Conservation (phyloP, 2,888 invertebrate species). For the Stenurella melanura region DNA sequence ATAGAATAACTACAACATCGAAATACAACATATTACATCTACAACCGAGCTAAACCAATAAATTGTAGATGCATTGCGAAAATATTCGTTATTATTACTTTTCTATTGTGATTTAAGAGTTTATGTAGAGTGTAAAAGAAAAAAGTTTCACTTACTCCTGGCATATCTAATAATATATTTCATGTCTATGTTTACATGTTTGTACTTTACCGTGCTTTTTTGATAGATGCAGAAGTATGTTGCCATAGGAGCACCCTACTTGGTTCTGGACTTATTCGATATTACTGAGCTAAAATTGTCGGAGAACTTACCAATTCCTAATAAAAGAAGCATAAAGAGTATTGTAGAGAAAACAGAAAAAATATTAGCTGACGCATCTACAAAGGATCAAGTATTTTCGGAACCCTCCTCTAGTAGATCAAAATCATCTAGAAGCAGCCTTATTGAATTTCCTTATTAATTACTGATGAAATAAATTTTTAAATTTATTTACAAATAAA, state of each 20-base stretch:
- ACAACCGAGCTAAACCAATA: too few species aligned
- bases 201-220: conserved; percentile 6
- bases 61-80: too few species aligned
- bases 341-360: conserved; percentile 63
- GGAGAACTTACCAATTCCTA: conserved; percentile 67
- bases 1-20: too few species aligned
- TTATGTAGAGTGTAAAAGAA: too few species aligned
- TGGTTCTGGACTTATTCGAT: conserved; percentile 75
- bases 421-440: conserved; percentile 67
- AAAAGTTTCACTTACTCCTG: too few species aligned
- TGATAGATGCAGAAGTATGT: conserved; percentile 76
- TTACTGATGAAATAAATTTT: too few species aligned
- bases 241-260: conserved; percentile 76
- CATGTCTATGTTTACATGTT: background rate
- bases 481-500: too few species aligned
- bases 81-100: too few species aligned
- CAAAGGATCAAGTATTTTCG: conserved; percentile 66
- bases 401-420: conserved; percentile 66
- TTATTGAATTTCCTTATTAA: conserved; percentile 59
- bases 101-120: too few species aligned
- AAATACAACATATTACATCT: too few species aligned
- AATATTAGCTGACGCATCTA: conserved; percentile 63
- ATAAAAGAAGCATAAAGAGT: conserved; percentile 61
- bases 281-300: conserved; percentile 73
- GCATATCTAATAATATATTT: background rate